Evolutionary conservation across 2,113 vertebrate species (phyloP), one percentile per base, ranked within the genome.

Genomic region (Scopus umbretta): DNA sequence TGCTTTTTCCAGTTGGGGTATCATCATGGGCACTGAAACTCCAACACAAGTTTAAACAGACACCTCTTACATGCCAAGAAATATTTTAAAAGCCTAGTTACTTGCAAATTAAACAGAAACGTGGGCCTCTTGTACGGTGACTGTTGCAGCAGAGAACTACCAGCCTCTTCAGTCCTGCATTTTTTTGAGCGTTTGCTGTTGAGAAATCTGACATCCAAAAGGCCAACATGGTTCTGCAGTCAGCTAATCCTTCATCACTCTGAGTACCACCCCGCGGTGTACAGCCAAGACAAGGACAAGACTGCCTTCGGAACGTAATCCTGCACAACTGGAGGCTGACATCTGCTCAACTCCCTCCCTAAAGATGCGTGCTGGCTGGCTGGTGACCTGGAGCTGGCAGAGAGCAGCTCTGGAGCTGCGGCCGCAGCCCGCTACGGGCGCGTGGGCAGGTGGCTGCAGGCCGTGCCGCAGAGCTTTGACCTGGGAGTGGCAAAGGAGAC

Each of bases 381-480:
- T 42, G 61, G 34, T 6, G 22, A 36, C 74, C 91, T 30, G 55
- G 53, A 47, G 71, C 66, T 40, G 94, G 71, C 1, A 13, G 75
- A 53, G 63, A 11, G 47, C 42, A 43, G 42, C 42, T 12, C 42
- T 12, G 42, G 42, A 43, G 42, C 42, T 43, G 42, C 42, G 13
- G 42, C 42, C 12, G 40, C 40, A 42, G 40, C 40, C 12, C 10
- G 50, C 43, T 10, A 9, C 1, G 3, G 49, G 34, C 34, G 18
- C 40, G 7, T 0, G 45, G 36, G 34, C 23, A 27, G 23, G 58
- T 0, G 11, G 61, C 71, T 32, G 42, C 1, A 0, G 38, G 40
- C 38, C 7, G 5, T 23, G 74, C 50, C 2, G 4, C 36, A 25
- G 61, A 22, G 63, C 43, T 80, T 52, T 5, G 5, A 34, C 13